These are phyloP conservation scores for Drosophila mimica DNA, from an alignment of 2,888 invertebrate species.

Conservation along the genomic window DNA sequence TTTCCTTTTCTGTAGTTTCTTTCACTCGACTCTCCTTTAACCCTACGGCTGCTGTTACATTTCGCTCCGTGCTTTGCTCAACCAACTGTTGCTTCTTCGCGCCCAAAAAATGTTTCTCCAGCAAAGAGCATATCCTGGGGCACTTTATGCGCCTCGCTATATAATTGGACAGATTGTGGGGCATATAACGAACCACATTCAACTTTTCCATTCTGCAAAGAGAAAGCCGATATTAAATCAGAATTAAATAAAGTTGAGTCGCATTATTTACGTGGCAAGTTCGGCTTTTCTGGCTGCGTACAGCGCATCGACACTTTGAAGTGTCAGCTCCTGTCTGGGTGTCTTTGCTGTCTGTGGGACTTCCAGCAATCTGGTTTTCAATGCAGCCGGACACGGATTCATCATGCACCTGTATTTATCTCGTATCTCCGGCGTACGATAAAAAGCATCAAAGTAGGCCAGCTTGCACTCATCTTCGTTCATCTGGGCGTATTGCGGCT, in stretches of 20 bases:
- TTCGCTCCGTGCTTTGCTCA: too few species aligned
- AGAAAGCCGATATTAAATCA: neutral
- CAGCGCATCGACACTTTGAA: neutral
- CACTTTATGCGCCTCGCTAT: slow-evolving; percentile 12
- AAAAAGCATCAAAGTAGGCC: slow-evolving; percentile 42
- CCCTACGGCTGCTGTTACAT: too few species aligned
- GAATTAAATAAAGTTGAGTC: neutral
- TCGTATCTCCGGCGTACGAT: slow-evolving; percentile 39
- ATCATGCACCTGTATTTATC: slow-evolving; percentile 23
- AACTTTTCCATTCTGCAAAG: slow-evolving; percentile 15
- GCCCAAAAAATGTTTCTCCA: slow-evolving; percentile 16
- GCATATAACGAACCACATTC: slow-evolving; percentile 27
- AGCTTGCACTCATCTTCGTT: slow-evolving; percentile 22
- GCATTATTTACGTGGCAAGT: slow-evolving; percentile 26
- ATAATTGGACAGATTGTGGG: slow-evolving; percentile 28
- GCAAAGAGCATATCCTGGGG: slow-evolving; percentile 13
- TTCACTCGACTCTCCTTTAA: neutral
- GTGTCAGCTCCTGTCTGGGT: neutral
- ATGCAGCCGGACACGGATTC: slow-evolving; percentile 10
- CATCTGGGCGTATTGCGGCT: slow-evolving; percentile 15
- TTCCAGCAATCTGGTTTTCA: slow-evolving; percentile 29
- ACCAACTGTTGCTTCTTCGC: neutral
- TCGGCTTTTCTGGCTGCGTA: slow-evolving; percentile 21
- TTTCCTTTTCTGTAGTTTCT: neutral
- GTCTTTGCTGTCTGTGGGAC: slow-evolving; percentile 18